These are phyloP conservation scores for Pyrocephalus nanus DNA, from an alignment of 2,797 vertebrate species.

Conservation along the genomic window DNA sequence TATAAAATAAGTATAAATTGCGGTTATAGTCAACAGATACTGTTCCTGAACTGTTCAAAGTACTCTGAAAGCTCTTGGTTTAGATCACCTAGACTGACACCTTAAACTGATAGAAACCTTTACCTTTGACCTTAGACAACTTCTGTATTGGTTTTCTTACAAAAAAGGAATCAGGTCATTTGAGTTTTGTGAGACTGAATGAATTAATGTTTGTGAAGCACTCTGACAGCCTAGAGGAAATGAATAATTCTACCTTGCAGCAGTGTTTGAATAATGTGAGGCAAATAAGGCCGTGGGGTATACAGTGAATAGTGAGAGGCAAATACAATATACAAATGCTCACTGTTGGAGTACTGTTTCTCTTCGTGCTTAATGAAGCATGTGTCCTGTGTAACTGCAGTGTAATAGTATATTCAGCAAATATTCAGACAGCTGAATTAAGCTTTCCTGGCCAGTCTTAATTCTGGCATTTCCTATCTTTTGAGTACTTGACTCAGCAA, in stretches of 20 bases:
- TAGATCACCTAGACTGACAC: neutral
- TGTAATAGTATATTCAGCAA: neutral
- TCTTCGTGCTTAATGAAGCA: neutral
- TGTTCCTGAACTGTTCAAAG: neutral
- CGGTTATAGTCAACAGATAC: neutral
- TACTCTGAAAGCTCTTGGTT: neutral
- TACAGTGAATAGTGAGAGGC: neutral
- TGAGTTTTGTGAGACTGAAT: neutral
- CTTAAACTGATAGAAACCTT: neutral
- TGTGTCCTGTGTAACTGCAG: neutral
- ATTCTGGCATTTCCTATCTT: neutral
- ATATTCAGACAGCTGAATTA: neutral
- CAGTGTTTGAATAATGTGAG: neutral
- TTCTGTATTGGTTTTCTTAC: neutral
- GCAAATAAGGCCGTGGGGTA: neutral
- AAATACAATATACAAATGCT: neutral
- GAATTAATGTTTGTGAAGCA: neutral
- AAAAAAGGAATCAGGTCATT: neutral
- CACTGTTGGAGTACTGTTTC: neutral
- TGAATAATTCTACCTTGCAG: neutral
- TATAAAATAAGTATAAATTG: neutral
- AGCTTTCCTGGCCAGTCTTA: neutral
- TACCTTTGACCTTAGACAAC: neutral
- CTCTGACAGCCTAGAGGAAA: neutral
- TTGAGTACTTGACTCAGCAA: slow-evolving; percentile 4